phyloP scores from a whole-genome alignment of 2,888 invertebrate species.

The Cerastis rubricosa region DNA sequence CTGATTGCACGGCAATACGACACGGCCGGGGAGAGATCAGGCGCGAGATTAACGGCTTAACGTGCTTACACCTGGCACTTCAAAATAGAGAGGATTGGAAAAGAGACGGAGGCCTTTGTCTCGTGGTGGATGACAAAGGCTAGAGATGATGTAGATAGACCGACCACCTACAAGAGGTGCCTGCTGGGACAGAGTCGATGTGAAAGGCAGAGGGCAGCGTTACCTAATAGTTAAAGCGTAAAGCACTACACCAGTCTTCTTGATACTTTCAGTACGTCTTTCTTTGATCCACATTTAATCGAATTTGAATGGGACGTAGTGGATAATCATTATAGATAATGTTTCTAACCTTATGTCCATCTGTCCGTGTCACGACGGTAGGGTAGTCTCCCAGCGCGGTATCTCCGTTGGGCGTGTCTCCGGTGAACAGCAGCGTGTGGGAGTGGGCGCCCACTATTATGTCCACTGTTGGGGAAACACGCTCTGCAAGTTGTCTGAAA shows the following conservation, averaged over 20 bases:
- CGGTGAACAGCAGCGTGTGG: slow-evolving; percentile 94
- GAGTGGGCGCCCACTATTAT: slow-evolving; percentile 97
- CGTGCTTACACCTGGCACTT: too few species aligned
- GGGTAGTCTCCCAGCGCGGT: slow-evolving; percentile 92
- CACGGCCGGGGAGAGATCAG: not conserved
- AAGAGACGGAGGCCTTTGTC: too few species aligned
- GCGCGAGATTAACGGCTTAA: too few species aligned
- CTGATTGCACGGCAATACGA: not conserved
- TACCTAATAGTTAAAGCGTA: not conserved
- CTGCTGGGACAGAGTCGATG: not conserved
- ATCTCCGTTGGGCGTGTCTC: slow-evolving; percentile 90
- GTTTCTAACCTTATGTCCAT: slow-evolving; percentile 84
- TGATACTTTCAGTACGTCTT: not conserved
- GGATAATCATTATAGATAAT: not conserved
- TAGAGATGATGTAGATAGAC: not conserved
- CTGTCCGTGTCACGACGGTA: slow-evolving; percentile 91
- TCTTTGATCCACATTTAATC: not conserved
- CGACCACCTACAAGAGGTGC: not conserved
- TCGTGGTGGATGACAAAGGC: too few species aligned
- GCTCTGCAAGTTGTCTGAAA: slow-evolving; percentile 90
- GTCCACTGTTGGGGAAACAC: slow-evolving; percentile 93
- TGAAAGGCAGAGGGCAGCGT: not conserved
- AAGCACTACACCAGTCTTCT: not conserved
- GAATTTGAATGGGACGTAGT: not conserved
- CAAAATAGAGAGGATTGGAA: too few species aligned